These are phyloP conservation scores for Oreochromis aureus DNA, from an alignment of 2,113 vertebrate species.

Conservation along the genomic window DNA sequence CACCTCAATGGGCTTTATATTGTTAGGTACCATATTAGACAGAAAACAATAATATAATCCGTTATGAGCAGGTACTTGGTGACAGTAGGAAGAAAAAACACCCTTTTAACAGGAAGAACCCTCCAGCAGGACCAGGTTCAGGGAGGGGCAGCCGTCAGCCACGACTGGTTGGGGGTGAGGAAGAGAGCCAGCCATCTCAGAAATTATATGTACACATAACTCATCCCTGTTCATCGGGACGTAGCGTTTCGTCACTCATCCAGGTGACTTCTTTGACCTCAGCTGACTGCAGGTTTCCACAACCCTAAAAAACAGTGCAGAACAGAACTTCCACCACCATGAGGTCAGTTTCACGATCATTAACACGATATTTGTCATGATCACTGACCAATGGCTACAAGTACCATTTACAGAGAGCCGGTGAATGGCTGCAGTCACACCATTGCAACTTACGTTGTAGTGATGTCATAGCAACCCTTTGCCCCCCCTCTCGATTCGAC, in stretches of 20 bases:
- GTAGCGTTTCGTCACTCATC: not conserved
- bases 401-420: not conserved
- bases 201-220: not conserved
- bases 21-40: not conserved
- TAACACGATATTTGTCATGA: not conserved
- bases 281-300: not conserved
- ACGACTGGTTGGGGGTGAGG: not conserved
- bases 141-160: not conserved
- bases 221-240: not conserved
- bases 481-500: no score
- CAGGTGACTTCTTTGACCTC: not conserved
- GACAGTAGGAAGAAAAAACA: not conserved
- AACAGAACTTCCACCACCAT: not conserved
- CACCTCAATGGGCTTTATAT: not conserved
- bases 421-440: not conserved
- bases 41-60: fast-evolving
- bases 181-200: not conserved
- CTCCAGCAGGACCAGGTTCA: fast-evolving
- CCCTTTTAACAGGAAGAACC: not conserved
- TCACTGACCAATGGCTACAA: fast-evolving
- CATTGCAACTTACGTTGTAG: not conserved
- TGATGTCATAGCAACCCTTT: not conserved
- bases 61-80: not conserved
- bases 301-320: not conserved
- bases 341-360: not conserved